These are phyloP conservation scores for Proisotoma minuta DNA, from an alignment of 2,888 invertebrate species.

Conservation along the genomic window DNA sequence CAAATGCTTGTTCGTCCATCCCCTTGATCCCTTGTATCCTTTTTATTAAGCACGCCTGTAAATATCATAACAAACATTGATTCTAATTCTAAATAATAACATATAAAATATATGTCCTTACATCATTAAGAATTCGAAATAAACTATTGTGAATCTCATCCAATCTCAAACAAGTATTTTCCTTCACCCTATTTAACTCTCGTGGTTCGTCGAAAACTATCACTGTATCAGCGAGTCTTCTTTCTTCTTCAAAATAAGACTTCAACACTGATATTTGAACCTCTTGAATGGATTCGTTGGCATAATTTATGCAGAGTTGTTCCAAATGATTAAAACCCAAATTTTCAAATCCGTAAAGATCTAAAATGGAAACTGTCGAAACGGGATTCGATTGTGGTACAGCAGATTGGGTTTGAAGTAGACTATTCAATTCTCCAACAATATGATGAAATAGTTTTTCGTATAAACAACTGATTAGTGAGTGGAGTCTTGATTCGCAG, in stretches of 20 bases:
- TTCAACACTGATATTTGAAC: constrained; percentile 36
- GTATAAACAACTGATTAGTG: constrained; percentile 32
- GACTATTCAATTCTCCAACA: constrained; percentile 24
- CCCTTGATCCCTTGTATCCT: constrained; percentile 26
- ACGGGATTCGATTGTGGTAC: neutral
- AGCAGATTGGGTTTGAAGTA: constrained; percentile 6
- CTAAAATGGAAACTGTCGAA: constrained; percentile 27
- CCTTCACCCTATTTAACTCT: constrained; percentile 33
- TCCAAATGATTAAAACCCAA: constrained; percentile 37
- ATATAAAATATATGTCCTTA: constrained; percentile 2
- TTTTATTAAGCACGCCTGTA: constrained; percentile 36
- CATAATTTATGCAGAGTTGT: constrained; percentile 43
- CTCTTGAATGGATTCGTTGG: constrained; percentile 38
- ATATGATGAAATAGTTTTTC: constrained; percentile 37
- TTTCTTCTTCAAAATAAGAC: constrained; percentile 22
- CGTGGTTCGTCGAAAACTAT: constrained; percentile 17
- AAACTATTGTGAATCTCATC: constrained; percentile 27
- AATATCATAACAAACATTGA: too few relatives aligned
- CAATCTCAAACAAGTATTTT: constrained; percentile 25
- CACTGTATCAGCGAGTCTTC: constrained; percentile 4
- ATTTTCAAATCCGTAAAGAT: constrained; percentile 42
- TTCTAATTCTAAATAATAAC: neutral
- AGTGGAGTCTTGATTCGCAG: constrained; percentile 33
- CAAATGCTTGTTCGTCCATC: too few relatives aligned
- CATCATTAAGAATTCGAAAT: constrained; percentile 38